Conservation (phyloP, 1,140 invertebrate genomes). For the Aphaenogaster rudis region DNA sequence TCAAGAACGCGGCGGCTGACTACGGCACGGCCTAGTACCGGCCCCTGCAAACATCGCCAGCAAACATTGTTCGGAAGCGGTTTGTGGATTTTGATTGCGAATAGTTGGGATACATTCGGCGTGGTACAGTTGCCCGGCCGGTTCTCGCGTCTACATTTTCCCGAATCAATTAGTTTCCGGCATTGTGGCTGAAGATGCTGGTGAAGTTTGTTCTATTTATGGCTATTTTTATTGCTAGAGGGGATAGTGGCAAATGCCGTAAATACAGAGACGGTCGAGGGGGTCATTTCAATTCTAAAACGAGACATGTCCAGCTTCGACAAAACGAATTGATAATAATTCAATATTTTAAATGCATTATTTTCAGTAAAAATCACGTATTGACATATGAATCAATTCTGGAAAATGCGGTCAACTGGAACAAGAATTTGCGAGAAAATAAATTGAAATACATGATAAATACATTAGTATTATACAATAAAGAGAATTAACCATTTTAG, state of each 20-base stretch:
- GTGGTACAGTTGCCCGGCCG: background rate
- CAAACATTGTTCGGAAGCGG: slow-evolving; percentile 59
- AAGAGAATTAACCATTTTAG: background rate
- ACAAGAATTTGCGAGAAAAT: background rate
- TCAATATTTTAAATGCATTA: background rate
- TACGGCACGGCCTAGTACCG: slow-evolving; percentile 36
- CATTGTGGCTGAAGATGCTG: background rate
- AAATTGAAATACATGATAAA: background rate
- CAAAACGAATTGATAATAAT: slow-evolving; percentile 1
- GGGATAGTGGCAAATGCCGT: background rate
- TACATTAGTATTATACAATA: background rate
- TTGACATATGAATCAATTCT: background rate
- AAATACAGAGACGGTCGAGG: background rate
- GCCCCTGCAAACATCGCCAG: slow-evolving; percentile 44
- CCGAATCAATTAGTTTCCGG: slow-evolving; percentile 5
- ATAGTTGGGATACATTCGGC: slow-evolving; percentile 52
- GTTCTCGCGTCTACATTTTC: slow-evolving; percentile 40
- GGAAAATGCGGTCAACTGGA: background rate
- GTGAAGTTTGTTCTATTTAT: background rate
- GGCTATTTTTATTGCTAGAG: background rate
- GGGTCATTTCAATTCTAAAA: background rate
- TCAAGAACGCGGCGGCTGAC: slow-evolving; percentile 65
- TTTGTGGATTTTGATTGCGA: slow-evolving; percentile 60
- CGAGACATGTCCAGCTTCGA: background rate
- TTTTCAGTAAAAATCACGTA: background rate